Base-by-base conservation (phyloP, 2,888 invertebrate genomes). In the Hofmannophila pseudospretella region DNA sequence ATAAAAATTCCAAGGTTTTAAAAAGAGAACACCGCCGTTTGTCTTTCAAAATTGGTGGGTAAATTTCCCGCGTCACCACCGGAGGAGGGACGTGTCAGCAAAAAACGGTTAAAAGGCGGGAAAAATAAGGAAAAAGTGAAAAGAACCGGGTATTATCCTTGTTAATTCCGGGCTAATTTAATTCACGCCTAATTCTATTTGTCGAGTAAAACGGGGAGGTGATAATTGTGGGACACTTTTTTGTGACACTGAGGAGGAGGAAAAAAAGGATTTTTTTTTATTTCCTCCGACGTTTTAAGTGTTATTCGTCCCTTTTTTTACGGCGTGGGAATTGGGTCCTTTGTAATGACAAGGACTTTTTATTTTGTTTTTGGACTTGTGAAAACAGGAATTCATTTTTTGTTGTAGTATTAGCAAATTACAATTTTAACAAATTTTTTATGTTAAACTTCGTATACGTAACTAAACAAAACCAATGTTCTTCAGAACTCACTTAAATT, bases 181-280 rank as follows among this genome's bases (percentile, higher is more conserved):
- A 85, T 86, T 85, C 79, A 56, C 78, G 77, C 80, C 73, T 85
- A 85, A 86, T 85, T 85, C 85, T 85, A 86, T 85, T 86, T 84
- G 76, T 72, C 54, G 75, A 79, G 79, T 52, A 77, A 77, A 82
- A 79, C 72, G 80, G 76, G 76, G 73, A 78, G 73, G 85, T 80
- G 84, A 81, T 85, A 86, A 86, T 82, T 85, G 76, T 72, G 67
- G 66, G 74, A 69, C 69, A 65, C 60, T 80, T 84, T 81, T 81
- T 71, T 65, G 57, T 54, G 58, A 62, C 55, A 65, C 58, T 65
- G 71, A 60, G 54, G 61, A 60, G 63, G 62, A 50, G 47, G 41
- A 40, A 41, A 44, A 65, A 67, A 67, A 64, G 61, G 45, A 48
- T 28, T 36, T 40, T 47, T 60, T 66, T 69, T 74, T 58, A 56